Percentiles rank a stretch among this genome's conserved stretches.
Conservation (phyloP, 37 sponge, comb jelly and placozoan species). For the Beroe forskalii region DNA sequence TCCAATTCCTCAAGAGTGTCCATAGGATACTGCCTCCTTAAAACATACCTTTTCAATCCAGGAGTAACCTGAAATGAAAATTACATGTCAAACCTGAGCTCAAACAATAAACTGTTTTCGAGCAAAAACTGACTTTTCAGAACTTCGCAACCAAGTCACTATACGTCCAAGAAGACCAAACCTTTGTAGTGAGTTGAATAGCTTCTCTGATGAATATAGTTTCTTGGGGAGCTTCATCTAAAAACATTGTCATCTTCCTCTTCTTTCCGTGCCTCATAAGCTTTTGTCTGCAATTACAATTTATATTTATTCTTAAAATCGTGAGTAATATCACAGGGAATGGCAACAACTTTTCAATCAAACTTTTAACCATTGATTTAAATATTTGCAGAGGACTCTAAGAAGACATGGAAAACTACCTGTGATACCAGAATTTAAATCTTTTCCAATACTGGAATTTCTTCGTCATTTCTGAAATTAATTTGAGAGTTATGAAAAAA, state of each 20-base stretch:
- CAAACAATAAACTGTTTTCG: too few species aligned
- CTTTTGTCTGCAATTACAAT: conserved; percentile 23
- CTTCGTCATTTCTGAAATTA: background rate
- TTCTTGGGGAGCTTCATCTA: conserved; percentile 44
- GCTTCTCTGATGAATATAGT: conserved; percentile 6
- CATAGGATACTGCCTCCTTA: conserved; percentile 26
- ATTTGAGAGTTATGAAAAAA: too few species aligned
- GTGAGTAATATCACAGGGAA: too few species aligned
- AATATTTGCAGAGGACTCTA: too few species aligned
- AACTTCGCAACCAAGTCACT: too few species aligned
- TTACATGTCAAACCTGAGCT: too few species aligned
- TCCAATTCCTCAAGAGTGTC: conserved; percentile 30
- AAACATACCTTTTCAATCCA: conserved; percentile 35
- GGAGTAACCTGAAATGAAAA: conserved; percentile 38
- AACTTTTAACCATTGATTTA: too few species aligned
- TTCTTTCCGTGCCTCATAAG: conserved; percentile 54
- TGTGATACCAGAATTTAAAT: background rate
- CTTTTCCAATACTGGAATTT: background rate
- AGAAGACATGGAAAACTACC: too few species aligned
- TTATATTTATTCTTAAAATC: too few species aligned
- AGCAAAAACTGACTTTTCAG: too few species aligned
- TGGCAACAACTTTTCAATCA: too few species aligned
- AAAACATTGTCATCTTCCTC: conserved; percentile 3
- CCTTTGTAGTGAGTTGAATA: conserved; percentile 33
- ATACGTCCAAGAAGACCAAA: too few species aligned